Evolutionary conservation across 2,797 vertebrate species (phyloP).

Genomic region (Hippopotamyrus pictus): DNA sequence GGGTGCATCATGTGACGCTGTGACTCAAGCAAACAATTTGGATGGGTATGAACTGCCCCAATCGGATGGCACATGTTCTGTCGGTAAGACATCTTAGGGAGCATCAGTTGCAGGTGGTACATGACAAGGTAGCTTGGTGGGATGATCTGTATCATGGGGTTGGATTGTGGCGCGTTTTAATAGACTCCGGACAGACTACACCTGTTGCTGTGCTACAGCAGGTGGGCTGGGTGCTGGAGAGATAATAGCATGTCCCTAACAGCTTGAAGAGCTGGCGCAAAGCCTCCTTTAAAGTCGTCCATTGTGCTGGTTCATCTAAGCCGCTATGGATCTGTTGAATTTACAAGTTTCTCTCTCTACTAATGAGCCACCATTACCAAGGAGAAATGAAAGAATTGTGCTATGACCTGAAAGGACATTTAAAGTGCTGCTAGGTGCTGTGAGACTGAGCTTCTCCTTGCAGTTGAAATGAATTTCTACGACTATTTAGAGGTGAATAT

Average conservation of each 20-base stretch:
- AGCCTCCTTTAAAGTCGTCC: neutral
- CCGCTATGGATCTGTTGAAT: neutral
- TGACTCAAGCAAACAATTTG: neutral
- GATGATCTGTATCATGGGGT: neutral
- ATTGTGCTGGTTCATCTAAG: neutral
- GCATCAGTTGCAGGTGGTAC: neutral
- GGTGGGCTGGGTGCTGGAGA: neutral
- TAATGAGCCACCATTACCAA: neutral
- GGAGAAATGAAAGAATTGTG: neutral
- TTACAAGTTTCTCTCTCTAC: neutral
- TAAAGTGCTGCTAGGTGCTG: neutral
- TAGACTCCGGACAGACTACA: neutral
- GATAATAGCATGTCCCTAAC: neutral
- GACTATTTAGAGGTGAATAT: neutral
- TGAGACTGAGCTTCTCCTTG: neutral
- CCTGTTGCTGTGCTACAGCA: neutral
- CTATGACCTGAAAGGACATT: neutral
- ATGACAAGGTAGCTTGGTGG: neutral
- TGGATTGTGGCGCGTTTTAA: neutral
- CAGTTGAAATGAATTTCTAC: neutral
- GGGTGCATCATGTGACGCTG: neutral
- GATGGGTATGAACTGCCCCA: neutral
- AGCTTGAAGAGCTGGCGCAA: neutral
- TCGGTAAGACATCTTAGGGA: neutral
- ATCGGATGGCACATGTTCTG: neutral